Evolutionary conservation across 53 echinoderm and acorn worm species (phyloP).

Genomic region (Actinopyga echinites): DNA sequence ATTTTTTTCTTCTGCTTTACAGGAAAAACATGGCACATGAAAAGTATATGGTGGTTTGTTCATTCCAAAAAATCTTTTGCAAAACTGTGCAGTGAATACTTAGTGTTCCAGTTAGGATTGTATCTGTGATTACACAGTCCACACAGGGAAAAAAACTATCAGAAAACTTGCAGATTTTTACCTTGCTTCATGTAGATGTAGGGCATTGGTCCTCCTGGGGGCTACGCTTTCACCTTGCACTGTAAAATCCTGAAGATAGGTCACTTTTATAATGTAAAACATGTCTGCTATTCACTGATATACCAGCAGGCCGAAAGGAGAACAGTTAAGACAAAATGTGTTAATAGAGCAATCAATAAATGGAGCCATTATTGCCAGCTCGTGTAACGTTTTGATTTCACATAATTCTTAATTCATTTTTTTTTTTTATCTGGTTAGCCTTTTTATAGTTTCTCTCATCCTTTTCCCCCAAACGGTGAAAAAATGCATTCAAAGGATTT

Average conservation of each 20-base stretch:
- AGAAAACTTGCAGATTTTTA: not conserved
- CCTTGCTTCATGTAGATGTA: not conserved
- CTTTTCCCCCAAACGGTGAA: not conserved
- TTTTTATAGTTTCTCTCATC: not conserved
- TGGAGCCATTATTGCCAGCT: conserved; percentile 29
- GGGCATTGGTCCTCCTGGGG: not conserved
- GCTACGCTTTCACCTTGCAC: conserved; percentile 22
- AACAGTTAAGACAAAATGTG: conserved; percentile 34
- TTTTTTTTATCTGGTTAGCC: not conserved
- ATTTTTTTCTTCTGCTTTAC: no score
- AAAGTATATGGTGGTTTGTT: no score
- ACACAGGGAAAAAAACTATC: not conserved
- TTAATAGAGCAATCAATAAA: conserved; percentile 31
- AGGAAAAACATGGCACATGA: no score
- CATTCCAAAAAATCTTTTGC: no score
- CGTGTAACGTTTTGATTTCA: conserved; percentile 40
- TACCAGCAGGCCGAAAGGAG: conserved; percentile 5
- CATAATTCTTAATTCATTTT: conserved; percentile 32
- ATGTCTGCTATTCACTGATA: not conserved
- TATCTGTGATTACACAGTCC: no score
- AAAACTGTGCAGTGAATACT: no score
- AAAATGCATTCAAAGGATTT: conserved; percentile 6
- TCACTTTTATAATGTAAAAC: not conserved
- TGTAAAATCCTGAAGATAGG: conserved; percentile 2
- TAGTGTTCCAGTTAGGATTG: no score